Conservation (phyloP, 2,888 invertebrate genomes). For the Chrysotoxum bicinctum region DNA sequence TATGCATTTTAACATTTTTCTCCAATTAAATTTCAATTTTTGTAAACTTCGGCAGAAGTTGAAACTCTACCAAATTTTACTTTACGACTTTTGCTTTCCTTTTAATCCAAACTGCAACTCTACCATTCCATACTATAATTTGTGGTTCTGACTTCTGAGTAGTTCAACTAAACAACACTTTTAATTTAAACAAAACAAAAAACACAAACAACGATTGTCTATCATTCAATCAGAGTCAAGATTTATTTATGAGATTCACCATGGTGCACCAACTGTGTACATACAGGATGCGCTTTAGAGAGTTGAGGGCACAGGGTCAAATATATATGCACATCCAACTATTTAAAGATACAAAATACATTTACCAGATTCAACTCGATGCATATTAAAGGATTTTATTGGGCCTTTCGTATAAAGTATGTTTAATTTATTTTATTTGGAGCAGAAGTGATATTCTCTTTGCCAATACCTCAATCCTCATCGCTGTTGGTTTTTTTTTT, state of each 20-base stretch:
- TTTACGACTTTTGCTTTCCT: too few relatives aligned
- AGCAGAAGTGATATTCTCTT: constrained; percentile 13
- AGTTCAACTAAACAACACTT: constrained; percentile 19
- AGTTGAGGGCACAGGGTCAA: constrained; percentile 48
- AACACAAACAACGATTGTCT: constrained; percentile 33
- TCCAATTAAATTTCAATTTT: too few relatives aligned
- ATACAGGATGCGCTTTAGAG: neutral
- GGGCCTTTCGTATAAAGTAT: neutral
- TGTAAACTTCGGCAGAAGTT: too few relatives aligned
- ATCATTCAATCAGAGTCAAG: constrained; percentile 34
- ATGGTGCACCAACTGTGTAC: neutral
- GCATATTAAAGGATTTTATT: neutral
- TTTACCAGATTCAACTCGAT: neutral
- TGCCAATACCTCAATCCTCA: neutral
- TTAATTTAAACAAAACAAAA: constrained; percentile 29
- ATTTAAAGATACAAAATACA: neutral
- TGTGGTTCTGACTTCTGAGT: neutral
- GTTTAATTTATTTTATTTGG: constrained; percentile 33
- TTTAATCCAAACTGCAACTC: neutral
- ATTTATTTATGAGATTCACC: constrained; percentile 39
- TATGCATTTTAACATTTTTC: too few relatives aligned
- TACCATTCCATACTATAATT: neutral
- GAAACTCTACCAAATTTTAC: too few relatives aligned
- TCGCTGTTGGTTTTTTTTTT: neutral
- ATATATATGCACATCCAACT: neutral